Conservation (phyloP, 2,113 vertebrate species). For the Chaetodon auriga region DNA sequence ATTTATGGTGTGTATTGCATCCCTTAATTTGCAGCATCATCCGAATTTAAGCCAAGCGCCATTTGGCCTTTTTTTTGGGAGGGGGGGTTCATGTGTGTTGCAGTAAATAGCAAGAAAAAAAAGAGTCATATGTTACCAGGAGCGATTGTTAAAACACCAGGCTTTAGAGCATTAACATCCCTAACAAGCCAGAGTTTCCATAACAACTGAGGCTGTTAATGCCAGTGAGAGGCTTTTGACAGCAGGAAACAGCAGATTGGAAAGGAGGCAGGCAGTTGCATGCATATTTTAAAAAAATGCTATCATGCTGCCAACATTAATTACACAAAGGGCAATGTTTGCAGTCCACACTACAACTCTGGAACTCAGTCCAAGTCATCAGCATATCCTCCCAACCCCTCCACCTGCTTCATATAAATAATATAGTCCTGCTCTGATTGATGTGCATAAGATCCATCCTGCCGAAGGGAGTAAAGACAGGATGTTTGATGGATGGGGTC, state of each 20-base stretch:
- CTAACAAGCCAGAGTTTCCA: conserved; percentile 41
- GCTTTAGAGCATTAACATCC: conserved; percentile 4
- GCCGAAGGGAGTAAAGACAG: conserved; percentile 22
- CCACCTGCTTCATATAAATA: conserved; percentile 14
- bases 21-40: conserved; percentile 41
- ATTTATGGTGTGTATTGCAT: conserved; percentile 15
- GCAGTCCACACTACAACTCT: neutral
- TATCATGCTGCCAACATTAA: conserved; percentile 37
- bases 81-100: neutral
- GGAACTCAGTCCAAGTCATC: neutral
- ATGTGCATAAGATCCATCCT: conserved; percentile 29
- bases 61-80: conserved; percentile 6
- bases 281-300: conserved; percentile 35
- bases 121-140: conserved; percentile 9
- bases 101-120: conserved; percentile 3
- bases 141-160: neutral
- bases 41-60: conserved; percentile 7
- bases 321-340: conserved; percentile 16
- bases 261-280: conserved; percentile 31
- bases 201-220: conserved; percentile 33
- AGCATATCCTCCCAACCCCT: neutral
- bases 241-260: conserved; percentile 30
- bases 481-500: conserved; percentile 62
- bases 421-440: conserved; percentile 17
- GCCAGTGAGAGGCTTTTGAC: conserved; percentile 21